Evolutionary conservation across 1,140 invertebrate species (phyloP), one percentile per base, ranked within the genome.

Genomic region (Conus betulinus): DNA sequence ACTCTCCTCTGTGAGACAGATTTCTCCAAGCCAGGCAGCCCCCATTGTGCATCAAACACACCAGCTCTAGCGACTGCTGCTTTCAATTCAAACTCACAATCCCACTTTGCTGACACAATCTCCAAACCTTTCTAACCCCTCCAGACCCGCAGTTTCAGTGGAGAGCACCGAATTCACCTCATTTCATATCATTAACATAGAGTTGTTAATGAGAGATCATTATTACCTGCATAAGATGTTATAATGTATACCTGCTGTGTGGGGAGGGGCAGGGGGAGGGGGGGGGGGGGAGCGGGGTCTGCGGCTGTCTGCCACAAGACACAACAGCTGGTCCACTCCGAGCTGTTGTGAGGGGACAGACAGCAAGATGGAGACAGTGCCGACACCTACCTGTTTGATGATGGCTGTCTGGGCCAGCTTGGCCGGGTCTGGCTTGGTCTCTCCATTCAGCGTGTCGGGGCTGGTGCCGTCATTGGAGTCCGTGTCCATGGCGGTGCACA

Each of bases 321-420:
- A 71, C 13, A 71, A 20, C 67, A 71, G 20, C 67, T 71, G 67
- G 11, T 23, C 67, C 20, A 23, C 20, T 20, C 11, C 67, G 10
- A 71, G 67, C 67, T 71, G 67, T 71, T 71, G 20, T n/a, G 15
- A 1, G 67, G 23, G 20, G 13, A 87, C 25, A 76, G 79, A 10
- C 60, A 87, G 71, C 79, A 60, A 60, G 79, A 85, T 78, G 53
- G 57, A 71, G 81, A 84, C 23, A 5, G 6, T 57, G 71, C 27
- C 7, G 67, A 20, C 39, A 88, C 92, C 88, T 90, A 95, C 94
- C 93, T 95, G 94, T 91, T 95, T 95, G 79, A 95, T 95, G 88
- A 95, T 95, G 89, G 94, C 94, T 5, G 93, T 91, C 88, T 95
- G 94, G 55, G 94, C 94, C 20, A 95, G 93, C 88, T 95, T 95